Evolutionary conservation across 2,797 vertebrate species (phyloP).

Genomic region (Arremon brunneinucha): DNA sequence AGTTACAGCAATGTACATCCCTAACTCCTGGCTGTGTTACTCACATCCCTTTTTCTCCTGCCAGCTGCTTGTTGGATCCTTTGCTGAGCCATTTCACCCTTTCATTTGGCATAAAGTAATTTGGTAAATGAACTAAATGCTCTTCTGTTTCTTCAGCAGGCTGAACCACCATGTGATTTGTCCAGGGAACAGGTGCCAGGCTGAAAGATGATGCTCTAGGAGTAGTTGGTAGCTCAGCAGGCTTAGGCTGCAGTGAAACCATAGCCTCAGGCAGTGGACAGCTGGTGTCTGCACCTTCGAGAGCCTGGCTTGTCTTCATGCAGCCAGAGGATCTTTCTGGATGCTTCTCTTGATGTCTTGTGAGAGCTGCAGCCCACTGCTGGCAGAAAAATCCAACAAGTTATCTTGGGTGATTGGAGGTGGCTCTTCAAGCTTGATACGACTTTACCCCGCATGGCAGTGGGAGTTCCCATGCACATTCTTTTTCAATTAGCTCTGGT

Average conservation of each 20-base stretch:
- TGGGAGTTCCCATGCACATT: neutral
- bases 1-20: neutral
- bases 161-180: neutral
- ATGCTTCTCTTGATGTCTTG: neutral
- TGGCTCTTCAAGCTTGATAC: neutral
- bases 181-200: neutral
- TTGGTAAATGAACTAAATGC: neutral
- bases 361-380: neutral
- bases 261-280: neutral
- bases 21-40: neutral
- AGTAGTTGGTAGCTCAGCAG: neutral
- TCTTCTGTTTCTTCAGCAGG: neutral
- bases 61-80: neutral
- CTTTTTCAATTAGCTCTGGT: neutral
- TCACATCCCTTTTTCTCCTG: neutral
- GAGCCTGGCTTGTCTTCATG: neutral
- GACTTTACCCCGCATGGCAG: accelerated
- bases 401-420: neutral
- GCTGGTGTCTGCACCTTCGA: neutral
- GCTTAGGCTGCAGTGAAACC: neutral
- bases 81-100: neutral
- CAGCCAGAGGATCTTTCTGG: neutral
- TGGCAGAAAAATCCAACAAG: neutral
- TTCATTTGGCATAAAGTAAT: neutral
- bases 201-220: neutral